These are phyloP conservation scores for Pterobdella sp. DNA, from an alignment of 2,888 invertebrate species.

Conservation along the genomic window DNA sequence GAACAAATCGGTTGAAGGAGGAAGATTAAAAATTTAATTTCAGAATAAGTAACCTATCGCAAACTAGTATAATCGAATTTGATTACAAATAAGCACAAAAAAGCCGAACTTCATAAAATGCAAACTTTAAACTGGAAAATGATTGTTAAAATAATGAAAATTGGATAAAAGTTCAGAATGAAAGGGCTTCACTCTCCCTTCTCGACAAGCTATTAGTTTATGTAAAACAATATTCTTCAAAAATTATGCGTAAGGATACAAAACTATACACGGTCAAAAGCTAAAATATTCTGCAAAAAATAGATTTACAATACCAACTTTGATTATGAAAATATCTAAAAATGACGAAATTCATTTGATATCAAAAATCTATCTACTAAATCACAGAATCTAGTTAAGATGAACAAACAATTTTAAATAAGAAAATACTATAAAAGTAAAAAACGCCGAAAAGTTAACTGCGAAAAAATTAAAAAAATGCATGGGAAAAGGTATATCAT, in stretches of 20 bases:
- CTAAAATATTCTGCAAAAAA: constrained; percentile 26
- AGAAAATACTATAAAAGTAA: constrained; percentile 29
- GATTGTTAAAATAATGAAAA: constrained; percentile 19
- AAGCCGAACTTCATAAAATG: constrained; percentile 19
- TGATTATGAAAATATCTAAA: constrained; percentile 29
- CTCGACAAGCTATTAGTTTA: constrained; percentile 4
- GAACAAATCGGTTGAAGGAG: too few relatives aligned
- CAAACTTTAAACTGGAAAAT: constrained; percentile 26
- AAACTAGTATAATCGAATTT: constrained; percentile 1
- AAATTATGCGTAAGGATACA: constrained; percentile 15
- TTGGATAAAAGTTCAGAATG: constrained; percentile 19
- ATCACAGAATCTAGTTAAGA: constrained; percentile 28
- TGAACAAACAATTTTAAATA: constrained; percentile 26
- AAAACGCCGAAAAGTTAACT: constrained; percentile 24
- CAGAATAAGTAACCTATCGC: constrained; percentile 6
- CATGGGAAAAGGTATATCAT: neutral
- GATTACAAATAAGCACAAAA: constrained; percentile 13
- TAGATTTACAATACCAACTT: constrained; percentile 30
- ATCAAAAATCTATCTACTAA: constrained; percentile 29
- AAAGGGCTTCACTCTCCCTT: constrained; percentile 7
- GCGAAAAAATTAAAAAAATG: constrained; percentile 7
- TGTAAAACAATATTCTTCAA: constrained; percentile 11
- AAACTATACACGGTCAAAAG: constrained; percentile 22
- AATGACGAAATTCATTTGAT: constrained; percentile 27
- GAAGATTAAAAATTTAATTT: neutral